Percentiles rank a stretch among this genome's conserved stretches.
phyloP scores from a whole-genome alignment of 2,797 vertebrate genomes.

The Smutsia gigantea region DNA sequence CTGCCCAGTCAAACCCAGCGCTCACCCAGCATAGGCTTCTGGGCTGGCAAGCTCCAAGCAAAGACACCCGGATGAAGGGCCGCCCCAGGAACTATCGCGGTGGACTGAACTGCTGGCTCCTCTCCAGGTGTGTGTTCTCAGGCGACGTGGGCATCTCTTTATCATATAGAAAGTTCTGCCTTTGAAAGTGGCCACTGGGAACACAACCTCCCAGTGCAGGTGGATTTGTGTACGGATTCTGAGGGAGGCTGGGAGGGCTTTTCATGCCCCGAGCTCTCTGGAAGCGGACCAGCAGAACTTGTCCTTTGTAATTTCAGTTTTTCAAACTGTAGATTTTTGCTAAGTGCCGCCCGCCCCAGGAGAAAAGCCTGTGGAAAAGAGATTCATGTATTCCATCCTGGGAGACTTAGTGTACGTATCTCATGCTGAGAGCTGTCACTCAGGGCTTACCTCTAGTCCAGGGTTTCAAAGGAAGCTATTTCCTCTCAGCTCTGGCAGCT shows the following conservation, averaged over 20 bases:
- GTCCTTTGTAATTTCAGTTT: rapidly evolving
- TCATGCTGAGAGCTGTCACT: too few relatives aligned
- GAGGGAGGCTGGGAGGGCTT: not conserved
- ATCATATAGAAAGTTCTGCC: rapidly evolving
- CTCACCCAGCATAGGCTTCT: not conserved
- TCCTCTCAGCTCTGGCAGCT: too few relatives aligned
- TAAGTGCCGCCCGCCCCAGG: not conserved
- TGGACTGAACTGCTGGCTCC: too few relatives aligned
- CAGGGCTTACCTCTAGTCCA: too few relatives aligned
- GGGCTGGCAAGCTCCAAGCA: not conserved
- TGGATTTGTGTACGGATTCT: not conserved
- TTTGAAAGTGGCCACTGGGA: not conserved
- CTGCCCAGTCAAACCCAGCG: not conserved
- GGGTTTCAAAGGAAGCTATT: too few relatives aligned
- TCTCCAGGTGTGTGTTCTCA: not conserved
- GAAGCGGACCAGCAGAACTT: too few relatives aligned
- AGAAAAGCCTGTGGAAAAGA: not conserved
- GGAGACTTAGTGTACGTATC: not conserved
- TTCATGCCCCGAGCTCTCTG: not conserved
- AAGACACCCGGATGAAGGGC: not conserved
- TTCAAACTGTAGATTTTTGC: not conserved
- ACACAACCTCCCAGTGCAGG: rapidly evolving
- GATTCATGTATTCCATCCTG: not conserved
- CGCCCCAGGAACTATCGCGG: too few relatives aligned
- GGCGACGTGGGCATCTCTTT: not conserved